These are phyloP conservation scores for Microcebus tavaratra DNA, from an alignment of 2,113 vertebrate genomes.

Conservation along the genomic window DNA sequence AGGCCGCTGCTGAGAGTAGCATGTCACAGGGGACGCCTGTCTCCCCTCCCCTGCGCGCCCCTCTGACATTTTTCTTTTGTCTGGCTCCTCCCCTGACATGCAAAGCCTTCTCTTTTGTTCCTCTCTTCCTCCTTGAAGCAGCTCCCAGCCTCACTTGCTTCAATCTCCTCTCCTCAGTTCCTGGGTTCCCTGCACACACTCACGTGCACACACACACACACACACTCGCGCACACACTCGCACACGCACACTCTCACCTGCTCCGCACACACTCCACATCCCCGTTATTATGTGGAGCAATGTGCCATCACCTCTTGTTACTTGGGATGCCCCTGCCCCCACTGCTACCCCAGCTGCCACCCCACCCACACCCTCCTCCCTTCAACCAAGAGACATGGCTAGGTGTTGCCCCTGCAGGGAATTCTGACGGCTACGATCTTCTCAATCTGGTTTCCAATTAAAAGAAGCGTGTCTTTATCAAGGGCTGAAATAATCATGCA, in stretches of 20 bases:
- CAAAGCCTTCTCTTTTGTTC: not conserved
- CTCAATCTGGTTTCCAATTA: not conserved
- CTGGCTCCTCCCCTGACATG: not conserved
- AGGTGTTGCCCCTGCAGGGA: not conserved
- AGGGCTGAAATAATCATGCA: not conserved
- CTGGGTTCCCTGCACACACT: not conserved
- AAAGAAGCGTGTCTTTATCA: not conserved
- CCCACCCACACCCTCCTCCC: not conserved
- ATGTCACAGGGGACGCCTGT: accelerated
- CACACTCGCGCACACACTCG: accelerated
- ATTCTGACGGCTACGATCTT: not conserved
- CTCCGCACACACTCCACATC: not conserved
- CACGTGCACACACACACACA: accelerated
- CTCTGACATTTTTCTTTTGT: not conserved
- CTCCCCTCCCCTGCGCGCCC: not conserved
- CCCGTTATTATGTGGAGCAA: not conserved
- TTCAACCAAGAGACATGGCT: not conserved
- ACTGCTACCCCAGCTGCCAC: not conserved
- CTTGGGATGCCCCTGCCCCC: no score
- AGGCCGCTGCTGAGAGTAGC: not conserved
- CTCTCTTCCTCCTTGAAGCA: not conserved
- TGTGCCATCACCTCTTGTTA: not conserved
- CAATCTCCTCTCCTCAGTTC: not conserved
- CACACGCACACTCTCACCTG: not conserved
- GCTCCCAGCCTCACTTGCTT: not conserved